Base-by-base conservation (phyloP, 2,888 invertebrate genomes). In the Antitype chi region DNA sequence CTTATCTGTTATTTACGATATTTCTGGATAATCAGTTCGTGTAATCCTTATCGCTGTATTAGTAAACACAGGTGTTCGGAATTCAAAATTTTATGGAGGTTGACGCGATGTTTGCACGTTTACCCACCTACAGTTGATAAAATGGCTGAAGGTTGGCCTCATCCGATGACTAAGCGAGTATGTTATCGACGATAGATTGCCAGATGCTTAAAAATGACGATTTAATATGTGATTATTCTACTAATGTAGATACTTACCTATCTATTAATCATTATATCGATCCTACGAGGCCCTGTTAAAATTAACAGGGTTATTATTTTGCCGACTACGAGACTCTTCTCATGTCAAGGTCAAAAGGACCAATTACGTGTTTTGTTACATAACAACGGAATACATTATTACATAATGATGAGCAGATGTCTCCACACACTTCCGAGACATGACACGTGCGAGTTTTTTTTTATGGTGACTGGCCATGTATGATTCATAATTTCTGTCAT, bases 51-150 rank as follows among this genome's bases (percentile, higher is more conserved):
- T 82, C 84, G 25, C 17, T 28, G 70, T 68, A 74, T 86, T 64
- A 64, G 88, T 82, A 82, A 86, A 88, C 85, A 88, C 85, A 87
- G 88, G 85, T 88, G 85, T 84, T 80, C 76, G 69, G 7, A 59
- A 72, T 70, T 53, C 43, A 47, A 47, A 47, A 11, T 32, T 66
- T 38, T 52, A 23, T 71, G n/a, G 28, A 60, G 0, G 53, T 23
- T 82, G 63, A 77, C 53, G 38, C 52, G 49, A 28, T 68, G 25
- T 78, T 38, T 69, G 38, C 20, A 57, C 28, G 5, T 28, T n/a
- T 43, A 53, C 0, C 25, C 60, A 49, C 52, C 52, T 25, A 66
- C 17, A 43, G 32, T 52, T 66, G 53, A 80, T 84, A 66, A 69
- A 38, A 2, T 52, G 38, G 55, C 2, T 17, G 43, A 66, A 83